Evolutionary conservation across 2,113 vertebrate genomes (phyloP).

Genomic region (Isichthys henryi): DNA sequence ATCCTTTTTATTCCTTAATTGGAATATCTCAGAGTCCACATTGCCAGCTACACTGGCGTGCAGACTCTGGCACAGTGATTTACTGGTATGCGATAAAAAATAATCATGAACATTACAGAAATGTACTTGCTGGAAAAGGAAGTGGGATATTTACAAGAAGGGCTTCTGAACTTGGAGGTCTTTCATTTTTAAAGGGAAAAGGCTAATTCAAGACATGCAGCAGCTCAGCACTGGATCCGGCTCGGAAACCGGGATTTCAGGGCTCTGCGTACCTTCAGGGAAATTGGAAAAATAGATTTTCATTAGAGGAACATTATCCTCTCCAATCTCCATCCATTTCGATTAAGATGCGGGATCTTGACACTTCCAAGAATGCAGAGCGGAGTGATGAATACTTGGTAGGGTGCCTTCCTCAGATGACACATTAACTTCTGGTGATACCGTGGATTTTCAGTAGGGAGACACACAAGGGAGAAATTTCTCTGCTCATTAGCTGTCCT

Average conservation of each 20-base stretch:
- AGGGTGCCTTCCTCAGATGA: neutral
- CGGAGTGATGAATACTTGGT: neutral
- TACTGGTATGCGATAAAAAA: conserved; percentile 1
- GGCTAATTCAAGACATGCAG: conserved; percentile 44
- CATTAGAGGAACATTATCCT: conserved; percentile 39
- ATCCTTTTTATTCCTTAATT: neutral
- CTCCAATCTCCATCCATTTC: conserved; percentile 34
- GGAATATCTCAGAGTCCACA: neutral
- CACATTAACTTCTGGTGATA: neutral
- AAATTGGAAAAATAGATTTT: conserved; percentile 46
- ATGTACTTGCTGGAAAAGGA: neutral
- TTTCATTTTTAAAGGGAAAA: conserved; percentile 36
- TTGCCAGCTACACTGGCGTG: neutral
- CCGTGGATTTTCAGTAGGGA: neutral
- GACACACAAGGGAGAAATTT: conserved; percentile 8
- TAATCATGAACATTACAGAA: neutral
- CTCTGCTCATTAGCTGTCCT: conserved; percentile 9
- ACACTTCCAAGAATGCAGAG: conserved; percentile 11
- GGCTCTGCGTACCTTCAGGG: conserved; percentile 15
- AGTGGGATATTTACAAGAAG: conserved; percentile 32
- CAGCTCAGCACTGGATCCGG: conserved; percentile 28
- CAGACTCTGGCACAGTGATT: neutral
- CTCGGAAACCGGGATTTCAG: neutral
- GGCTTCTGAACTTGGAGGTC: conserved; percentile 39
- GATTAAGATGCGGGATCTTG: conserved; percentile 42